These are phyloP conservation scores for Ceratotherium simum DNA, from an alignment of 2,113 vertebrate genomes.

Conservation along the genomic window DNA sequence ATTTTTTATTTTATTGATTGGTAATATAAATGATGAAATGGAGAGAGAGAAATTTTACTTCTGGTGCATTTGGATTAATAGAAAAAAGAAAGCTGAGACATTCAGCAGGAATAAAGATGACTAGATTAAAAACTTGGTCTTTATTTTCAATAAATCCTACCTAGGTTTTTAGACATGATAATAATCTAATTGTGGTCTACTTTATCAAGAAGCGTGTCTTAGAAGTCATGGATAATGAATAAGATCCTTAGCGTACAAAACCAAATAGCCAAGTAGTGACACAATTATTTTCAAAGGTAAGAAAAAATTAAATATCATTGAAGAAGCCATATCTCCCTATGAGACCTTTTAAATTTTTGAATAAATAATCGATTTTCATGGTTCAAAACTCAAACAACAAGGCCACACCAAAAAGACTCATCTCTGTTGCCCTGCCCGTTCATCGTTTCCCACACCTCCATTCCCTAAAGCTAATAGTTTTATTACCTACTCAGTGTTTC, in stretches of 20 bases:
- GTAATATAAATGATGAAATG: not conserved
- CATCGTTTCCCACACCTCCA: not conserved
- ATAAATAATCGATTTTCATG: not conserved
- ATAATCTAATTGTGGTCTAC: not conserved
- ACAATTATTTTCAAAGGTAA: constrained; percentile 18
- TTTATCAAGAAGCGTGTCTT: not conserved
- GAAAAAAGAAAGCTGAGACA: not conserved
- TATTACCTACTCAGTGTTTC: not conserved
- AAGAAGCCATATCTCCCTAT: not conserved
- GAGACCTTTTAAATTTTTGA: not conserved
- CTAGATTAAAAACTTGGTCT: not conserved
- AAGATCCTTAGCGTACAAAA: not conserved
- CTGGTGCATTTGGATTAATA: constrained; percentile 18
- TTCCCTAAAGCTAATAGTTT: not conserved
- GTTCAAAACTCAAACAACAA: not conserved
- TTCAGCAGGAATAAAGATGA: not conserved
- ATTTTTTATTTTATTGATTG: not conserved
- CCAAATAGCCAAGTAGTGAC: not conserved
- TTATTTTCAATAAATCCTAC: not conserved
- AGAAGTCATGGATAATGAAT: not conserved
- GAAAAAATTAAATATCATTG: not conserved
- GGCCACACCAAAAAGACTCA: not conserved
- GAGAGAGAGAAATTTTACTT: not conserved
- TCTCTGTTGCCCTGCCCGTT: not conserved
- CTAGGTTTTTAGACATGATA: not conserved